A percentile compares a stretch with the other conserved stretches of the same genome.
phyloP scores from a whole-genome alignment of 2,888 invertebrate species.

The Aspidiotus destructor region DNA sequence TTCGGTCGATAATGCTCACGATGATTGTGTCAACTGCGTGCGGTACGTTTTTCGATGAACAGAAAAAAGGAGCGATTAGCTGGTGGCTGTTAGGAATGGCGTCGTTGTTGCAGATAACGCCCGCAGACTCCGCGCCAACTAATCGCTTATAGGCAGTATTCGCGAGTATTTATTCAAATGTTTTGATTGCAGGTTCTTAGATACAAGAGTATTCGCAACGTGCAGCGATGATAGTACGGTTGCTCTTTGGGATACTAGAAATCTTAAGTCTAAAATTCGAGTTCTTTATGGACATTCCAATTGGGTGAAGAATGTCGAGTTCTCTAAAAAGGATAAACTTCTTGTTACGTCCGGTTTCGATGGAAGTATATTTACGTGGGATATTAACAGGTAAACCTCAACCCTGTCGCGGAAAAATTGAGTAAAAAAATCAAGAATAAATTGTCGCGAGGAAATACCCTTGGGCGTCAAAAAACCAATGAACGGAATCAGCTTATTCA shows the following conservation, averaged over 20 bases:
- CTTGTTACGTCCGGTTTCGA: conserved; percentile 87
- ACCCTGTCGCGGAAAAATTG: no score
- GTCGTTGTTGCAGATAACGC: no score
- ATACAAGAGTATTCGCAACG: conserved; percentile 77
- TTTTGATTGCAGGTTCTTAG: conserved; percentile 59
- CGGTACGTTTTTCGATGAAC: conserved; percentile 52
- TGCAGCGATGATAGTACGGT: conserved; percentile 91
- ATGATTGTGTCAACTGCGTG: conserved; percentile 85
- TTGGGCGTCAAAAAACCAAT: no score
- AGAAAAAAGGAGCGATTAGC: neutral
- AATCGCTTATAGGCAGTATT: no score
- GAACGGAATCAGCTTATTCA: no score
- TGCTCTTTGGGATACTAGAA: conserved; percentile 85
- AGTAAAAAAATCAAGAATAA: no score
- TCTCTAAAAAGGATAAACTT: conserved; percentile 69
- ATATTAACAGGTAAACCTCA: conserved; percentile 62
- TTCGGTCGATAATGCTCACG: conserved; percentile 61
- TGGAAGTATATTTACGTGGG: conserved; percentile 89
- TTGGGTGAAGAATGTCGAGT: conserved; percentile 96
- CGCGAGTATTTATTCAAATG: no score
- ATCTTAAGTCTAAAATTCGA: conserved; percentile 63
- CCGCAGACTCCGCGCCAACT: no score
- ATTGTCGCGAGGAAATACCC: no score
- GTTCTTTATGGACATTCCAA: conserved; percentile 78
- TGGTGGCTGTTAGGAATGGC: no score